phyloP scores from a whole-genome alignment of 2,888 invertebrate species.

The Baronia brevicornis region DNA sequence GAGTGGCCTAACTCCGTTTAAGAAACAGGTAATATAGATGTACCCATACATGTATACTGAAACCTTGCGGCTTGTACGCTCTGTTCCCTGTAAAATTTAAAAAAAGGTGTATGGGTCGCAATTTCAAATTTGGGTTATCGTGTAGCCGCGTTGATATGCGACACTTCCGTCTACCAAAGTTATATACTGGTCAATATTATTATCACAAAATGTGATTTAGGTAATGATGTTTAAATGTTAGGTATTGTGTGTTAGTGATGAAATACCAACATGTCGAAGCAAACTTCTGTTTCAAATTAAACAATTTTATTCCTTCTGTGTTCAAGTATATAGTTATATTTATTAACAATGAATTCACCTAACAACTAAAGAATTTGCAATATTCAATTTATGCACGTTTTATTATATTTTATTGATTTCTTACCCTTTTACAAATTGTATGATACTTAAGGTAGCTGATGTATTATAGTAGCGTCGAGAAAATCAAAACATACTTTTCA shows the following conservation, averaged over 20 bases:
- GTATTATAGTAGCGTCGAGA: too few relatives aligned
- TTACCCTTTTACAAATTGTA: slow-evolving; percentile 3
- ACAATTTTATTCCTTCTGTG: slow-evolving; percentile 4
- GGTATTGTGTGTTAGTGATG: slow-evolving; percentile 36
- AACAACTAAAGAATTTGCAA: slow-evolving; percentile 8
- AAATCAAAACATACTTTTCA: too few relatives aligned
- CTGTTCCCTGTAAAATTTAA: slow-evolving; percentile 51
- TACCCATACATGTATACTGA: slow-evolving; percentile 31
- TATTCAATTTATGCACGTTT: too few relatives aligned
- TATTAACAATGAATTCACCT: not conserved
- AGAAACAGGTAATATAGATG: slow-evolving; percentile 30
- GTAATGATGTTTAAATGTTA: slow-evolving; percentile 40
- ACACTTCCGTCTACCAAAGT: slow-evolving; percentile 59
- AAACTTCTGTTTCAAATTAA: slow-evolving; percentile 18
- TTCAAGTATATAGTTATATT: slow-evolving; percentile 4
- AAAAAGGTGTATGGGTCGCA: slow-evolving; percentile 68
- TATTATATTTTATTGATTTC: too few relatives aligned
- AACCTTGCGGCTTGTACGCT: slow-evolving; percentile 40
- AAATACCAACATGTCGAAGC: slow-evolving; percentile 32
- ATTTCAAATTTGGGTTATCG: slow-evolving; percentile 71
- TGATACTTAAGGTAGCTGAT: too few relatives aligned
- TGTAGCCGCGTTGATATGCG: slow-evolving; percentile 65
- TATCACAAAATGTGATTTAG: slow-evolving; percentile 40
- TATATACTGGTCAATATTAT: slow-evolving; percentile 55
- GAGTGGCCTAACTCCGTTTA: slow-evolving; percentile 26